A percentile compares a stretch with the other conserved stretches of the same genome.
Evolutionary conservation across 2,113 vertebrate genomes (phyloP).

Genomic region (Hepsetus odoe): DNA sequence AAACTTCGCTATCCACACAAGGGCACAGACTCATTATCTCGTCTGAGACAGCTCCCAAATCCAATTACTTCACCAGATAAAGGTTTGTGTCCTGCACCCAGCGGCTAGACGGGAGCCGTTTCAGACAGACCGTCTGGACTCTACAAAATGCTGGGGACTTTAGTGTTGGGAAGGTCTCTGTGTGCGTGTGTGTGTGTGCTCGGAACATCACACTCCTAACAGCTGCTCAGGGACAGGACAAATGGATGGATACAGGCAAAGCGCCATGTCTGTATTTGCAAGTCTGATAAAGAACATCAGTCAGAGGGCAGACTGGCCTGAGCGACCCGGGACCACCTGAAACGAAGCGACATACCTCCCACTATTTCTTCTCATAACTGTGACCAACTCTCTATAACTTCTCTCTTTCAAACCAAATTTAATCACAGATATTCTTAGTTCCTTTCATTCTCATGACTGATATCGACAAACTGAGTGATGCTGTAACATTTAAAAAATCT

Average conservation of each 20-base stretch:
- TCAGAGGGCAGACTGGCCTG: not conserved
- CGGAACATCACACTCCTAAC: constrained; percentile 4
- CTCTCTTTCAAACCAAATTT: not conserved
- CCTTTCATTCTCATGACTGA: no score
- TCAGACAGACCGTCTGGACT: not conserved
- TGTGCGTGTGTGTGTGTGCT: constrained; percentile 11
- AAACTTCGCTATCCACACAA: not conserved
- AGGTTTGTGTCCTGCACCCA: not conserved
- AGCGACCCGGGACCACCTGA: not conserved
- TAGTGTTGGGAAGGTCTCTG: not conserved
- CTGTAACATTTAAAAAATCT: no score
- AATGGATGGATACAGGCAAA: not conserved
- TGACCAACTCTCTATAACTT: not conserved
- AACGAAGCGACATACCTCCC: not conserved
- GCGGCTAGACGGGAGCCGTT: not conserved
- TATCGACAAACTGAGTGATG: no score
- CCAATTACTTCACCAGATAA: not conserved
- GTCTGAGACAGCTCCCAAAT: not conserved
- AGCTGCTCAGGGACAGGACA: constrained; percentile 1
- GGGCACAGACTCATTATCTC: not conserved
- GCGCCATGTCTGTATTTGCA: constrained; percentile 24
- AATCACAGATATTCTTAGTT: no score
- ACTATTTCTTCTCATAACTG: no score
- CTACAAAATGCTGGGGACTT: not conserved
- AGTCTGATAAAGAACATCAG: constrained; percentile 9